These are phyloP conservation scores for Acrocephalus scirpaceus DNA, from an alignment of 2,797 vertebrate genomes.

Conservation along the genomic window DNA sequence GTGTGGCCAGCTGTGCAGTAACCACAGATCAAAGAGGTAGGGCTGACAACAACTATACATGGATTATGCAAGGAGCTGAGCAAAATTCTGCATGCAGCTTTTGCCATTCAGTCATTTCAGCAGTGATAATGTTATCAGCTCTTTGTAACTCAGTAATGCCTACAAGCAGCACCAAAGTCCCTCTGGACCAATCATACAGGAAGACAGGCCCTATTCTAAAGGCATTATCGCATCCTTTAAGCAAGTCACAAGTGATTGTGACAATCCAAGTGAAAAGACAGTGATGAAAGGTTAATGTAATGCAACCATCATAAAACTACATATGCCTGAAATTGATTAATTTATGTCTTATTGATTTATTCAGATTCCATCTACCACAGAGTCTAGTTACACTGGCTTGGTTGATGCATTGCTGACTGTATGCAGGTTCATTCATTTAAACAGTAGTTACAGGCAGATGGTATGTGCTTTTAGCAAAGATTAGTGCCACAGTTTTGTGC, in stretches of 20 bases:
- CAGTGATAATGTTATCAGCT: not conserved
- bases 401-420: not conserved
- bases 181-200: not conserved
- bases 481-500: not conserved
- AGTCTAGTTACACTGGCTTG: not conserved
- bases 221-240: not conserved
- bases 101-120: not conserved
- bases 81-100: not conserved
- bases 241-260: not conserved
- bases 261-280: not conserved
- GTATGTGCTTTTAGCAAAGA: not conserved
- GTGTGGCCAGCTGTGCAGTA: not conserved
- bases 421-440: not conserved
- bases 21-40: not conserved
- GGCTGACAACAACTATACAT: not conserved
- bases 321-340: not conserved
- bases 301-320: not conserved
- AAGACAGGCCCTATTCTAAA: not conserved
- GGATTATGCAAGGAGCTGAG: not conserved
- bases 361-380: not conserved
- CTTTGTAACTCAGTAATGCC: not conserved
- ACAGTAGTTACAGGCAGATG: not conserved
- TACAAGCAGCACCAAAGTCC: not conserved
- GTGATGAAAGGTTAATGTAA: not conserved
- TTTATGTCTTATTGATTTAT: conserved; percentile 14